phyloP scores from a whole-genome alignment of 1,140 invertebrate species.

The Rhizoglyphus robini region DNA sequence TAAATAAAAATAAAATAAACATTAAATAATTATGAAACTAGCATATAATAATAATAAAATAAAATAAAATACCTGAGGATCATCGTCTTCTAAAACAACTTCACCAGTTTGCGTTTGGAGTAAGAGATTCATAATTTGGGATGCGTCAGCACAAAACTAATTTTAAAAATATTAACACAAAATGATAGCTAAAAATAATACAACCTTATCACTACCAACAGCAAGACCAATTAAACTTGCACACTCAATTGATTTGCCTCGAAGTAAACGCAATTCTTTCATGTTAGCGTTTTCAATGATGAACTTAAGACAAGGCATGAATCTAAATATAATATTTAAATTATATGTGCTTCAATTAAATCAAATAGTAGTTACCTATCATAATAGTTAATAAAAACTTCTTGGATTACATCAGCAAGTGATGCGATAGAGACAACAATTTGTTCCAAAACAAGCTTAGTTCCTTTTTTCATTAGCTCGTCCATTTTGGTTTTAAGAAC shows the following conservation, averaged over 20 bases:
- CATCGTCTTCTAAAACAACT: conserved; percentile 70
- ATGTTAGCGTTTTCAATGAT: conserved; percentile 88
- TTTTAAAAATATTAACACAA: background rate
- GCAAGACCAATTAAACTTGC: conserved; percentile 95
- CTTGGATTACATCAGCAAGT: conserved; percentile 94
- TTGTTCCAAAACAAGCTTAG: conserved; percentile 92
- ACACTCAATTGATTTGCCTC: conserved; percentile 95
- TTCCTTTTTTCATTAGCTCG: conserved; percentile 79
- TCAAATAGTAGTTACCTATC: conserved; percentile 36
- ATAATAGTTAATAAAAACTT: conserved; percentile 71
- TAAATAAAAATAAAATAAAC: conserved; percentile 25
- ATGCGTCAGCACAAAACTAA: conserved; percentile 76
- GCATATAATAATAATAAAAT: background rate
- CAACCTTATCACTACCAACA: conserved; percentile 78
- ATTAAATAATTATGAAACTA: conserved; percentile 10
- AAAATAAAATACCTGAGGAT: conserved; percentile 61
- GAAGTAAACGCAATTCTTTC: conserved; percentile 68
- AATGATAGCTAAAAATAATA: conserved; percentile 5
- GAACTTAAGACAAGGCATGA: conserved; percentile 93
- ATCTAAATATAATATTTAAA: conserved; percentile 43
- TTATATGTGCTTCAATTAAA: conserved; percentile 14
- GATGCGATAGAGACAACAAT: conserved; percentile 96
- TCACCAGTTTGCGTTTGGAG: conserved; percentile 71
- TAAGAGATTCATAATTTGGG: conserved; percentile 89
- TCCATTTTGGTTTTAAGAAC: conserved; percentile 86